Evolutionary conservation across 2,113 vertebrate genomes (phyloP).

Genomic region (Protomyctophum bolini): DNA sequence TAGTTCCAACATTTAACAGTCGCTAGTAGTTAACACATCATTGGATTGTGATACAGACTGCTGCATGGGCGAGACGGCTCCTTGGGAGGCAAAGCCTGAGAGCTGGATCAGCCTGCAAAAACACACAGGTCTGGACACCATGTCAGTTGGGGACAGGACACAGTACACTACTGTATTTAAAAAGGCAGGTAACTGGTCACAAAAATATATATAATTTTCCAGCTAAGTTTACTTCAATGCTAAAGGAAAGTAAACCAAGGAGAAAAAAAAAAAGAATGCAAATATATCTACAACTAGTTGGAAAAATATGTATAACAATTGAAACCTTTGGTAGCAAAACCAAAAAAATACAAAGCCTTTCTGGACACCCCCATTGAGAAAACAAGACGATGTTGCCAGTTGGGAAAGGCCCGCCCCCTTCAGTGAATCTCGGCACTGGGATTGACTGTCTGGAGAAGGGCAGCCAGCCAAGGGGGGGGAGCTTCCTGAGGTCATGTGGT

Average conservation of each 20-base stretch:
- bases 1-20: slow-evolving; percentile 12
- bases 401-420: slow-evolving; percentile 93
- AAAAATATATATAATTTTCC: slow-evolving; percentile 35
- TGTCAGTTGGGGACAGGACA: slow-evolving; percentile 70
- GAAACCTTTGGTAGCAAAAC: slow-evolving; percentile 87
- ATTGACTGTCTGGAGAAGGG: slow-evolving; percentile 97
- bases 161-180: slow-evolving; percentile 52
- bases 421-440: slow-evolving; percentile 98
- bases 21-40: slow-evolving; percentile 39
- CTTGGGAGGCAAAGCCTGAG: slow-evolving; percentile 69
- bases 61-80: slow-evolving; percentile 67
- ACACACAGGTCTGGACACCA: slow-evolving; percentile 79
- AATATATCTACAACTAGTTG: slow-evolving; percentile 56
- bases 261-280: slow-evolving; percentile 52
- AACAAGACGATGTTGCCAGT: slow-evolving; percentile 97
- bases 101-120: slow-evolving; percentile 76
- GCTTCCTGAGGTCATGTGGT: slow-evolving; percentile 99
- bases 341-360: slow-evolving; percentile 99
- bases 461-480: slow-evolving; percentile 98
- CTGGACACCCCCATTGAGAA: slow-evolving; percentile 90
- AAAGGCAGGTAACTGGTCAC: slow-evolving; percentile 48
- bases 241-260: slow-evolving; percentile 60
- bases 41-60: slow-evolving; percentile 56
- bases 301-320: slow-evolving; percentile 76
- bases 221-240: slow-evolving; percentile 65